Evolutionary conservation across 2,888 invertebrate species (phyloP).

Genomic region (Polietes domitor): DNA sequence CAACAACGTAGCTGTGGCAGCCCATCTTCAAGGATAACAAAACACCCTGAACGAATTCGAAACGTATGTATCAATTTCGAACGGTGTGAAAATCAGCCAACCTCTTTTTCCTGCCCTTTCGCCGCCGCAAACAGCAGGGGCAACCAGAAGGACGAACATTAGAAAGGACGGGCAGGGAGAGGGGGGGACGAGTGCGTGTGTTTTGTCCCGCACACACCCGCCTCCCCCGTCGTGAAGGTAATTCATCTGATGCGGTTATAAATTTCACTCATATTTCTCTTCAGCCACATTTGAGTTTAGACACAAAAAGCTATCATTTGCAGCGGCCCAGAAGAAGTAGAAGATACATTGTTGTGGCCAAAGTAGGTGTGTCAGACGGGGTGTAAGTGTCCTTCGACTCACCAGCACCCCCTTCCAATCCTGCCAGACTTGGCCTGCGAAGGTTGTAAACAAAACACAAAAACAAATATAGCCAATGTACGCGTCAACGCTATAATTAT

Average conservation of each 20-base stretch:
- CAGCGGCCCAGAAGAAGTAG: constrained; percentile 69
- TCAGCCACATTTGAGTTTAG: constrained; percentile 41
- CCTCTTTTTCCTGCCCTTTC: constrained; percentile 45
- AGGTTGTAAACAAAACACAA: constrained; percentile 73
- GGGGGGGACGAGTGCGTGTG: no score
- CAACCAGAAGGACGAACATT: not conserved
- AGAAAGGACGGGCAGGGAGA: no score
- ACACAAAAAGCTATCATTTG: constrained; percentile 78
- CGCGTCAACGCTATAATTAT: constrained; percentile 67
- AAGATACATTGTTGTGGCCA: constrained; percentile 59
- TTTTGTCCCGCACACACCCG: constrained; percentile 29
- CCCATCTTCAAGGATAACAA: constrained; percentile 56
- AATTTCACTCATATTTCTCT: constrained; percentile 72
- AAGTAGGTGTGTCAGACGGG: constrained; percentile 62
- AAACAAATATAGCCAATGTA: constrained; percentile 71
- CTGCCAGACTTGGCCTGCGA: constrained; percentile 64
- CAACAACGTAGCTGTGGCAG: not conserved
- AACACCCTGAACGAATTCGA: constrained; percentile 76
- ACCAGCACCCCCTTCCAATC: not conserved
- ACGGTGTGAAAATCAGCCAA: constrained; percentile 65
- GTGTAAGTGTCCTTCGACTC: constrained; percentile 16
- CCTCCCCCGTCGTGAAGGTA: constrained; percentile 75
- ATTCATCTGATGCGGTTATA: constrained; percentile 79
- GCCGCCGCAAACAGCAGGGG: constrained; percentile 28
- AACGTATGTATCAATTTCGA: constrained; percentile 66